Conservation (phyloP, 35 echinoderm and acorn worm genomes). For the Strongylocentrotus purpuratus region DNA sequence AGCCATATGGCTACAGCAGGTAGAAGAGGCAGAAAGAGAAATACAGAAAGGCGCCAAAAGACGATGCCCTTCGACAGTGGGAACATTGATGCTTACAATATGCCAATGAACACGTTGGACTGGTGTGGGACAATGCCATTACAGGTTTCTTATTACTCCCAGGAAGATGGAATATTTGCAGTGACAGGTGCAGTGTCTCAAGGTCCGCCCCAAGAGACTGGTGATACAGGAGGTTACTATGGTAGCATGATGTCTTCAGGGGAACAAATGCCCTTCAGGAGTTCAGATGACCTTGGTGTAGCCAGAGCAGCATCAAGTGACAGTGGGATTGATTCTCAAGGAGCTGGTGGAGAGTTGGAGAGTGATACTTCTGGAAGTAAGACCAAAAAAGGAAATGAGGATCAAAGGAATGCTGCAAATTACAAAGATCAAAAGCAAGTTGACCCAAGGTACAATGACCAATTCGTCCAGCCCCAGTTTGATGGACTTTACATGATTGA, state of each 20-base stretch:
- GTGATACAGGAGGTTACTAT: background rate
- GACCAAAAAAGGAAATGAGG: background rate
- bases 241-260: background rate
- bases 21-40: background rate
- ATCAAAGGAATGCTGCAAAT: background rate
- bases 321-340: background rate
- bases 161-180: background rate
- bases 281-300: background rate
- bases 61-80: background rate
- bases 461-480: background rate
- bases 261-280: background rate
- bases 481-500: slow-evolving; percentile 1
- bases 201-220: background rate
- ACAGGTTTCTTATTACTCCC: background rate
- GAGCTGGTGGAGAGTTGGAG: background rate
- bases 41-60: background rate
- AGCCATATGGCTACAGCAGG: background rate
- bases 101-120: background rate
- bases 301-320: background rate
- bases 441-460: background rate
- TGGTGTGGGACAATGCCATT: background rate
- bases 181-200: background rate
- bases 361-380: background rate
- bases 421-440: background rate
- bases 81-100: background rate